phyloP scores from a whole-genome alignment of 2,113 vertebrate genomes.

The Sinocyclocheilus maitianheensis region DNA sequence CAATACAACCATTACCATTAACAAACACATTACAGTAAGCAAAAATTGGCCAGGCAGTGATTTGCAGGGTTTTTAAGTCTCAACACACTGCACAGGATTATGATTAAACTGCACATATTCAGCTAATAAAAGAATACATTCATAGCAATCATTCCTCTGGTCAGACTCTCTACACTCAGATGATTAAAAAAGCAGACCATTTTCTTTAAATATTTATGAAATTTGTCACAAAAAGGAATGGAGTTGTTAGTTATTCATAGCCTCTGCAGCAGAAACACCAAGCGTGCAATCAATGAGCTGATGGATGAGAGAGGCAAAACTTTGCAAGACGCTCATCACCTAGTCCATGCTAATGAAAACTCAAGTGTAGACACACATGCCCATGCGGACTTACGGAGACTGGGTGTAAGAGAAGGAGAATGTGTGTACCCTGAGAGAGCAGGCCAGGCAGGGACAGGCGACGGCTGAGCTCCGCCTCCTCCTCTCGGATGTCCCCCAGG shows the following conservation, averaged over 20 bases:
- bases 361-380: background rate
- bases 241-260: slow-evolving; percentile 30
- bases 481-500: slow-evolving; percentile 92
- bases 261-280: slow-evolving; percentile 4
- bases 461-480: slow-evolving; percentile 87
- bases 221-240: slow-evolving; percentile 9
- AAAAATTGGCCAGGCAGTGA: background rate
- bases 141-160: background rate
- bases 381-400: slow-evolving; percentile 71
- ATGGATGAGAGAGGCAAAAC: background rate
- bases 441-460: slow-evolving; percentile 95
- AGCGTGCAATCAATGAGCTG: background rate
- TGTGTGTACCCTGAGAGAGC: slow-evolving; percentile 92
- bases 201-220: slow-evolving; percentile 18
- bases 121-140: background rate
- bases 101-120: background rate
- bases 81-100: slow-evolving; percentile 30
- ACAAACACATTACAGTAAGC: too few species aligned
- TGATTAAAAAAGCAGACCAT: slow-evolving; percentile 9
- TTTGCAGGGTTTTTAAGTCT: background rate
- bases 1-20: background rate
- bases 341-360: background rate
- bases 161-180: slow-evolving; percentile 23
- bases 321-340: background rate
- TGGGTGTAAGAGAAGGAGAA: slow-evolving; percentile 74